Evolutionary conservation across 2,113 vertebrate species (phyloP), one percentile per base, ranked within the genome.

Genomic region (Oncorhynchus nerka): DNA sequence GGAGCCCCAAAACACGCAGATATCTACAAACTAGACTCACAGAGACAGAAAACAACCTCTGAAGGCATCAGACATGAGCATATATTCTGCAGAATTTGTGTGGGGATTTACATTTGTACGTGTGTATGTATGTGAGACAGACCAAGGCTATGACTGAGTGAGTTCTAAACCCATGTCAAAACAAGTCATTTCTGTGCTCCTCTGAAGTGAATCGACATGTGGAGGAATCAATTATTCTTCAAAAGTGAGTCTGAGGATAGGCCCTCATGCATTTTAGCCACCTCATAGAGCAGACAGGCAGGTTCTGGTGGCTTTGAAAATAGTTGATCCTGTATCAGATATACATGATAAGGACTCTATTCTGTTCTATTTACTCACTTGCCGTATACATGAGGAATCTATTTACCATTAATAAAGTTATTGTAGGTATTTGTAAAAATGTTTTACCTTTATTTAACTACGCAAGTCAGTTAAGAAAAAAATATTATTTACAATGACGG

Each of bases 21-120:
- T 90, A 90, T 91, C 88, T 78, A 80, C 91, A 92, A 91, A 93
- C 93, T 92, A 92, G 89, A 91, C 89, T 91, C 85, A 86, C 89
- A 85, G 85, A 88, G 86, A 87, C 84, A 64, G 88, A 91, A 92
- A 88, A 88, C 69, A 79, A 86, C 87, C 88, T 85, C 89, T 68
- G 90, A 91, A 87, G 90, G 88, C 83, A 85, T 90, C 85, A 89
- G 87, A 86, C 85, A 86, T 82, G 89, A 89, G 86, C 87, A 86
- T 87, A 87, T 83, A 81, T 86, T 22, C n/a, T 59, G 64, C 59
- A 5, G 85, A 89, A 86, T 85, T 88, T 90, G 83, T 84, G 85
- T 87, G 86, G 75, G 79, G 86, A 78, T 89, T 84, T 83, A 75
- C 78, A 70, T 75, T 1, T 13, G 30, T 30, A 19, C 9, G 24